Conservation (phyloP, 2,113 vertebrate genomes). For the Bungarus multicinctus region DNA sequence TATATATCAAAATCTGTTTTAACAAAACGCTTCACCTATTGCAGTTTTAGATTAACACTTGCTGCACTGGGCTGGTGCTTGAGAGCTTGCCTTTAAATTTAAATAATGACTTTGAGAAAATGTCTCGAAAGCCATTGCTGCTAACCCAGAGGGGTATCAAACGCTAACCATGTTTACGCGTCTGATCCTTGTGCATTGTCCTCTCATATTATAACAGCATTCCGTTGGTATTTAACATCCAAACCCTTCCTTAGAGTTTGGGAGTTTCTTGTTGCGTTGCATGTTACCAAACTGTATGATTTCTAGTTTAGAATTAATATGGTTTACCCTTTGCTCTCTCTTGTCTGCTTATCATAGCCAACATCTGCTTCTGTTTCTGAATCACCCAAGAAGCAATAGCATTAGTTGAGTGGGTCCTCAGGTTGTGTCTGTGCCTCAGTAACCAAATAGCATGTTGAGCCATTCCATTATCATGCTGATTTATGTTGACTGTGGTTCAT, state of each 20-base stretch:
- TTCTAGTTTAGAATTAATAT: constrained; percentile 62
- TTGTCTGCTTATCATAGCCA: constrained; percentile 27
- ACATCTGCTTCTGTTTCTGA: constrained; percentile 57
- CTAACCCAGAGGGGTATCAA: constrained; percentile 55
- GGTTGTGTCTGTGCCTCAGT: constrained; percentile 64
- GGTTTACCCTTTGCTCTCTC: constrained; percentile 58
- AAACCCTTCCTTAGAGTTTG: constrained; percentile 54
- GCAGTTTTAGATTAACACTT: constrained; percentile 71
- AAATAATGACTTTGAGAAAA: constrained; percentile 50
- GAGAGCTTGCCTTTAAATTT: constrained; percentile 55
- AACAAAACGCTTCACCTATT: constrained; percentile 64
- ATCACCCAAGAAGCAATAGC: constrained; percentile 55
- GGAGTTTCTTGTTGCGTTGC: constrained; percentile 68
- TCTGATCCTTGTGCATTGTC: constrained; percentile 48
- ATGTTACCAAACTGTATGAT: constrained; percentile 65
- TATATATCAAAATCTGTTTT: constrained; percentile 54
- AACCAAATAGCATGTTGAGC: constrained; percentile 69
- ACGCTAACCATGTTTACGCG: constrained; percentile 58
- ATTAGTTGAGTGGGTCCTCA: constrained; percentile 54
- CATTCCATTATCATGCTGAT: constrained; percentile 75
- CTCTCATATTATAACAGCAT: constrained; percentile 64
- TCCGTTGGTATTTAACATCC: constrained; percentile 56
- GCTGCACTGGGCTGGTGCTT: constrained; percentile 70
- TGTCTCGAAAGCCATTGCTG: constrained; percentile 52
- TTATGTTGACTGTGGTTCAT: constrained; percentile 71